Conservation (phyloP, 2,888 invertebrate species). For the Cynaeus angustus region DNA sequence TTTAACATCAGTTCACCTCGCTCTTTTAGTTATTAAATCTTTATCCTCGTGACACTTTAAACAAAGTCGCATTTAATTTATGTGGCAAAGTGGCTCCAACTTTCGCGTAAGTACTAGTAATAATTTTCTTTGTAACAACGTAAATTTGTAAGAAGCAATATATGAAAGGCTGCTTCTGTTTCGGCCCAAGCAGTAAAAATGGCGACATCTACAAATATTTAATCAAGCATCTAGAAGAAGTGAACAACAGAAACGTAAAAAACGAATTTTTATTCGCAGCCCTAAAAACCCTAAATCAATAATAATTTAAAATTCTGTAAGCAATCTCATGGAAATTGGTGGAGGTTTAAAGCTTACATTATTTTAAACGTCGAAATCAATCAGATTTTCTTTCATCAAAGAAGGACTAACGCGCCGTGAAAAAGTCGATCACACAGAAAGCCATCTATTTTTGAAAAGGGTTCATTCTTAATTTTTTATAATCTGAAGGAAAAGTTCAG, state of each 20-base stretch:
- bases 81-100: not conserved
- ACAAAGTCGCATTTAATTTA: not conserved
- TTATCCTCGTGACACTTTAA: not conserved
- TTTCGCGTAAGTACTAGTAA: slow-evolving; percentile 5
- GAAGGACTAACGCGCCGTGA: not conserved
- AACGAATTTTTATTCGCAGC: slow-evolving; percentile 12
- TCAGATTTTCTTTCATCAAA: slow-evolving; percentile 4
- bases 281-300: not conserved
- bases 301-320: not conserved
- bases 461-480: no score
- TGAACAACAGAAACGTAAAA: not conserved
- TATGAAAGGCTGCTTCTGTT: not conserved
- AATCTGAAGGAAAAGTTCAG: no score
- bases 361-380: not conserved
- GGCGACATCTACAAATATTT: slow-evolving; percentile 36
- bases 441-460: no score
- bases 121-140: slow-evolving; percentile 2
- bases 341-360: no score
- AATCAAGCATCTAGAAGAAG: slow-evolving; percentile 19
- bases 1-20: no score
- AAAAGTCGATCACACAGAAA: not conserved
- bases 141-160: slow-evolving; percentile 25
- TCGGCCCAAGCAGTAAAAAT: slow-evolving; percentile 21
- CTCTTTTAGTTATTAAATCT: not conserved
- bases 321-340: no score